phyloP scores from a whole-genome alignment of 2,797 vertebrate species.

The Enteromius treurensis region DNA sequence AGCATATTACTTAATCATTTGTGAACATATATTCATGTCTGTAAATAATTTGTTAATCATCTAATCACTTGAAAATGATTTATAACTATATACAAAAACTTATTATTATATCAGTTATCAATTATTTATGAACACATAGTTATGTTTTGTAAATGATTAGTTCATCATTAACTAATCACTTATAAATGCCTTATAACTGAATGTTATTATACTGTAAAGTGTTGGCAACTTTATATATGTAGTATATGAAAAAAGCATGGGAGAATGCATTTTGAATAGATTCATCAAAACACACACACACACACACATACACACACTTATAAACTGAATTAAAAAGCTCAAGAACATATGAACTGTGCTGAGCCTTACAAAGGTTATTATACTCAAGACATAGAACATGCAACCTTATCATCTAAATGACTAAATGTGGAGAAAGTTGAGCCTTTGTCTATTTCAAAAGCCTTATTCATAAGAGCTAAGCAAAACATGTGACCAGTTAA shows the following conservation, averaged over 20 bases:
- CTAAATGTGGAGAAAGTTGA: not conserved
- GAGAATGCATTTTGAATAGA: not conserved
- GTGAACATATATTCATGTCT: too few species aligned
- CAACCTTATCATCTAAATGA: not conserved
- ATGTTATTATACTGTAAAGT: too few species aligned
- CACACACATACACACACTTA: not conserved
- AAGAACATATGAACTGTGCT: not conserved
- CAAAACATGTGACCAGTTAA: not conserved
- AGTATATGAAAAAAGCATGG: not conserved
- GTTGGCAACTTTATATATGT: not conserved
- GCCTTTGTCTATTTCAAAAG: not conserved
- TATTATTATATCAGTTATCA: too few species aligned
- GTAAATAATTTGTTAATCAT: too few species aligned
- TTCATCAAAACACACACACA: not conserved
- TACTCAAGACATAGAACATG: not conserved
- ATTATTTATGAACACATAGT: too few species aligned
- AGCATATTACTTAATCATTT: too few species aligned
- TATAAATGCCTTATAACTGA: too few species aligned
- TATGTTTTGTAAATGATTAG: too few species aligned
- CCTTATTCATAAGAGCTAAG: not conserved
- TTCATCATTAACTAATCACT: too few species aligned
- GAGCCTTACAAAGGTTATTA: not conserved
- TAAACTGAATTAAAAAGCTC: not conserved
- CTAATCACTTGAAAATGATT: too few species aligned
- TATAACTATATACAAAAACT: too few species aligned